Percentiles rank a stretch among this genome's conserved stretches.
phyloP scores from a whole-genome alignment of 2,797 vertebrate species.

The Rallus crepitans region DNA sequence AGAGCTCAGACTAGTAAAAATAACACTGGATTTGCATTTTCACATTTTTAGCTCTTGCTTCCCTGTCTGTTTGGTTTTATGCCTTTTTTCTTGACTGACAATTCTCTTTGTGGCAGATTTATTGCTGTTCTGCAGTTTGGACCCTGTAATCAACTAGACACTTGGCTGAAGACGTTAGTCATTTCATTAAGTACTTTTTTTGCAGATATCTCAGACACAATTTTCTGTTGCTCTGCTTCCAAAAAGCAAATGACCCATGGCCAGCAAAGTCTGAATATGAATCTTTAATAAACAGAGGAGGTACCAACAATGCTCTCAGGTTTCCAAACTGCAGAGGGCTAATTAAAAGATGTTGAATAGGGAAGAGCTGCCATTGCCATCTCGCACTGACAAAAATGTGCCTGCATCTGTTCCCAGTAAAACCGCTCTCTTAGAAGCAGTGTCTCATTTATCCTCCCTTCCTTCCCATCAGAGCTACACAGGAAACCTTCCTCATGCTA shows the following conservation, averaged over 20 bases:
- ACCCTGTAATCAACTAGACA: slow-evolving; percentile 53
- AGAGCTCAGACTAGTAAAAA: slow-evolving; percentile 63
- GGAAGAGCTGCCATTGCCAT: neutral
- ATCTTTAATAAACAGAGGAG: slow-evolving; percentile 70
- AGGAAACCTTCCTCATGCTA: neutral
- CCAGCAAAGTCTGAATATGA: slow-evolving; percentile 52
- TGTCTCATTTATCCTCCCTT: slow-evolving; percentile 2
- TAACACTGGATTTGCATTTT: slow-evolving; percentile 67
- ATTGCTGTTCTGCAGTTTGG: slow-evolving; percentile 54
- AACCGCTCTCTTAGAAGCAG: neutral
- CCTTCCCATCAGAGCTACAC: neutral
- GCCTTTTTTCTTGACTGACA: slow-evolving; percentile 47
- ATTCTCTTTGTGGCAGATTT: slow-evolving; percentile 53
- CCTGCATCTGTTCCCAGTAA: slow-evolving; percentile 21
- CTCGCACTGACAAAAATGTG: neutral
- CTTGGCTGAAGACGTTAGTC: slow-evolving; percentile 52
- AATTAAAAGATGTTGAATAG: slow-evolving; percentile 46
- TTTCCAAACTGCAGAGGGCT: slow-evolving; percentile 42
- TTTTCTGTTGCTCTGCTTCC: slow-evolving; percentile 52
- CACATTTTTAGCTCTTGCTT: slow-evolving; percentile 58
- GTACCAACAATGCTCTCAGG: slow-evolving; percentile 18
- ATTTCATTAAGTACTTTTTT: slow-evolving; percentile 58
- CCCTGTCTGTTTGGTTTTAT: slow-evolving; percentile 56
- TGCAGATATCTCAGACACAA: slow-evolving; percentile 26
- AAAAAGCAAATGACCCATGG: slow-evolving; percentile 64